Evolutionary conservation across 2,888 invertebrate species (phyloP).

Genomic region (Polia nebulosa): DNA sequence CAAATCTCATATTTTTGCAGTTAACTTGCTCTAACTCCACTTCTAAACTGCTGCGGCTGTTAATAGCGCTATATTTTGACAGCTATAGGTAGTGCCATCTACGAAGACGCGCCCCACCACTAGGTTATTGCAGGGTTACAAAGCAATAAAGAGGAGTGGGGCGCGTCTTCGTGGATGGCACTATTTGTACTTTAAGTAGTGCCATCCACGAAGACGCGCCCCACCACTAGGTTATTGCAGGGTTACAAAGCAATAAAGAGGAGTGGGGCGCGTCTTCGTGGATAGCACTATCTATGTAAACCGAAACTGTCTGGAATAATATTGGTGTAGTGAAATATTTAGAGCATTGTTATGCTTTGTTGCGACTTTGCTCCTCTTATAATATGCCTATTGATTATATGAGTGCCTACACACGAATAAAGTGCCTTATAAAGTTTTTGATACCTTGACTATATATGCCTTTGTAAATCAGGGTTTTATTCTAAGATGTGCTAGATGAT

Average conservation of each 20-base stretch:
- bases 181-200: too few relatives aligned
- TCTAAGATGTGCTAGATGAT: not conserved
- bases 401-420: not conserved
- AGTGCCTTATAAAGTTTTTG: conserved; percentile 10
- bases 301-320: conserved; percentile 39
- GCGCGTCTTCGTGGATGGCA: too few relatives aligned
- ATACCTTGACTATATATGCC: not conserved
- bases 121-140: too few relatives aligned
- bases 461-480: not conserved
- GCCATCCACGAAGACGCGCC: too few relatives aligned
- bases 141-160: too few relatives aligned
- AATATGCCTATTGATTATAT: conserved; percentile 8
- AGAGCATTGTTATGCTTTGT: conserved; percentile 29
- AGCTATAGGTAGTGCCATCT: too few relatives aligned
- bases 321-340: conserved; percentile 38
- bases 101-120: too few relatives aligned
- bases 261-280: too few relatives aligned
- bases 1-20: conserved; percentile 53
- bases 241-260: too few relatives aligned
- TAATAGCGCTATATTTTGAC: conserved; percentile 43
- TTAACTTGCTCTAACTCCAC: conserved; percentile 15
- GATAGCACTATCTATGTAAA: too few relatives aligned
- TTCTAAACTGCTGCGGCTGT: not conserved
- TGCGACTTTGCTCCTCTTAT: conserved; percentile 44
- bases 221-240: too few relatives aligned